Conservation (phyloP, 23 tunicate species). For the Ascidia mentula region DNA sequence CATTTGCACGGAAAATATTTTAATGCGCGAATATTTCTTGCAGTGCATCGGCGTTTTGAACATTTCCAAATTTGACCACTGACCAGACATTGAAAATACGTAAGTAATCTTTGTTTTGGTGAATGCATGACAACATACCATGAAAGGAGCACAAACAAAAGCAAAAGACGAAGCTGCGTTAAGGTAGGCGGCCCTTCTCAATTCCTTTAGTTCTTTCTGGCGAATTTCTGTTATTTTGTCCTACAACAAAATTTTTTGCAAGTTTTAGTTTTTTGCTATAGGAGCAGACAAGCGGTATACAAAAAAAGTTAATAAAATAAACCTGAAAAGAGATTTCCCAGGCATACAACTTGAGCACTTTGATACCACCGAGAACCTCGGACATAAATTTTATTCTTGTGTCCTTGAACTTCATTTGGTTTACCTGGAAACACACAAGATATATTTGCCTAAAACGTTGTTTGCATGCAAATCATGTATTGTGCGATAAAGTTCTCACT, state of each 20-base stretch:
- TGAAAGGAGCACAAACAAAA: constrained; percentile 50
- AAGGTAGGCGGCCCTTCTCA: constrained; percentile 28
- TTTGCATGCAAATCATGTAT: no score
- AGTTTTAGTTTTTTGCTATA: no score
- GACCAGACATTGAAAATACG: no score
- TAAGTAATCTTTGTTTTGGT: no score
- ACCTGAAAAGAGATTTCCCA: constrained; percentile 54
- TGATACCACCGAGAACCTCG: constrained; percentile 73
- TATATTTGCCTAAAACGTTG: no score
- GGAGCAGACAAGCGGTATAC: no score
- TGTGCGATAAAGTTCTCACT: no score
- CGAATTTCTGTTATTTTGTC: constrained; percentile 42
- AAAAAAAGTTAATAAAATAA: neutral
- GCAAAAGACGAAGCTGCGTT: constrained; percentile 44
- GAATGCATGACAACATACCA: neutral
- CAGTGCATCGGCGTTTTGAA: no score
- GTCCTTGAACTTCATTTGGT: constrained; percentile 56
- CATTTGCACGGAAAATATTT: no score
- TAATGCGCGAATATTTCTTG: no score
- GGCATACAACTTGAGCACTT: constrained; percentile 65
- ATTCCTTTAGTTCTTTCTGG: constrained; percentile 20
- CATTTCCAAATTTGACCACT: no score
- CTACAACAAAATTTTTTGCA: no score
- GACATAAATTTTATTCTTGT: constrained; percentile 55
- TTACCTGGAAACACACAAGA: constrained; percentile 18